These are phyloP conservation scores for Schrankia costaestrigalis DNA, from an alignment of 2,888 invertebrate species.

Conservation along the genomic window DNA sequence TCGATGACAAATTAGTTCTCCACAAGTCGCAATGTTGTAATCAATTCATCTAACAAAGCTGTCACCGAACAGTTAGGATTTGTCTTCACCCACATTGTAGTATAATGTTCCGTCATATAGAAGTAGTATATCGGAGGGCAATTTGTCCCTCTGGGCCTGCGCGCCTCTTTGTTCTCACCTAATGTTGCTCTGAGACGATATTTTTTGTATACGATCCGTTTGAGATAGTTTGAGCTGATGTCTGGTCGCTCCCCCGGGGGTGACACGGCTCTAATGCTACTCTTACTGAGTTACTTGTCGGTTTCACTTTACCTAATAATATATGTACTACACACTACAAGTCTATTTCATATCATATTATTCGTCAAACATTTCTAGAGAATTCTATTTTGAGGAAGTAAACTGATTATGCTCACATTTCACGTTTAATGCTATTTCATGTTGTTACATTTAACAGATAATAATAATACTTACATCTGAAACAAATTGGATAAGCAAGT, in stretches of 20 bases:
- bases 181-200: constrained; percentile 12
- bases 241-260: constrained; percentile 11
- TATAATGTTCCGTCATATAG: constrained; percentile 19
- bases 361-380: too few relatives aligned
- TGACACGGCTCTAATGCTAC: constrained; percentile 5
- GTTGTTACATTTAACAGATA: too few relatives aligned
- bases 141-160: constrained; percentile 14
- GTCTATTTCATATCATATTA: too few relatives aligned
- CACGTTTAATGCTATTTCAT: too few relatives aligned
- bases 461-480: too few relatives aligned
- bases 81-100: constrained; percentile 14
- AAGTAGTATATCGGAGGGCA: constrained; percentile 7
- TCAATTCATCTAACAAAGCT: constrained; percentile 23
- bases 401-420: too few relatives aligned
- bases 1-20: too few relatives aligned
- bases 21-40: constrained; percentile 17
- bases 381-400: too few relatives aligned
- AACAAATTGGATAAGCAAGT: too few relatives aligned
- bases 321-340: too few relatives aligned
- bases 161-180: constrained; percentile 6
- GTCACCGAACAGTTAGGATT: constrained; percentile 24
- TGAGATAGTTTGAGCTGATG: constrained; percentile 14
- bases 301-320: too few relatives aligned
- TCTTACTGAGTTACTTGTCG: constrained; percentile 2
- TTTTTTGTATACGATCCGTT: constrained; percentile 15